Evolutionary conservation across 2,888 invertebrate species (phyloP), one percentile per base, ranked within the genome.

Genomic region (Nebria brevicollis): DNA sequence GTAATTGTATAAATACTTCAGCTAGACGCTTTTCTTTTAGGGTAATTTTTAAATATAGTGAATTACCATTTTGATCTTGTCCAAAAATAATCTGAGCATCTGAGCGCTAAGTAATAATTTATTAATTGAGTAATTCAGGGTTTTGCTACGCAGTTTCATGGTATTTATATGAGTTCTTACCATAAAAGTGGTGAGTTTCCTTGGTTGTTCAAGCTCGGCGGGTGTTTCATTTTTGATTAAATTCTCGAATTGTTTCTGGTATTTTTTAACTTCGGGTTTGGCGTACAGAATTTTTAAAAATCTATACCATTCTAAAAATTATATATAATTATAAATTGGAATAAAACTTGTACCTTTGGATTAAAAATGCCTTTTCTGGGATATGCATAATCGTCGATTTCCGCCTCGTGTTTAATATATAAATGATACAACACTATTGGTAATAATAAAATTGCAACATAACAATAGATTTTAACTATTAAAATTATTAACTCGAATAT

Each of bases 1-100:
- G 83, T 15, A 94, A 86, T 80, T 91, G 88, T 0, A 95, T 85
- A 83, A 90, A 90, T 0, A 92, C 87, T 88, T 94, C 94, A 0
- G 89, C 89, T n/a, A 90, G 84, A 26, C 91, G 87, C 80, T 90
- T 90, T 42, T 89, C 88, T 72, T 91, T 87, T 82, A 92, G 90
- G 8, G 90, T 90, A 73, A 94, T 88, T 81, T 90, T 90, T 13
- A 93, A 84, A 7, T 91, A 87, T 0, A 94, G 26, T 0, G 90
- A 89, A 74, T 92, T 90, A 0, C 93, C 93, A 15, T 92, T 90
- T 7, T 91, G 89, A 74, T 93, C 91, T 0, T 90, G 87, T 0
- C 92, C 92, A 72, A 91, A 91, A 77, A 94, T 88, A 8, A 88
- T 86, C 72, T 89, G 86, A 10, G 87, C 86, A 82, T 91, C 90